phyloP scores from a whole-genome alignment of 2,113 vertebrate species.

The Condylura cristata region DNA sequence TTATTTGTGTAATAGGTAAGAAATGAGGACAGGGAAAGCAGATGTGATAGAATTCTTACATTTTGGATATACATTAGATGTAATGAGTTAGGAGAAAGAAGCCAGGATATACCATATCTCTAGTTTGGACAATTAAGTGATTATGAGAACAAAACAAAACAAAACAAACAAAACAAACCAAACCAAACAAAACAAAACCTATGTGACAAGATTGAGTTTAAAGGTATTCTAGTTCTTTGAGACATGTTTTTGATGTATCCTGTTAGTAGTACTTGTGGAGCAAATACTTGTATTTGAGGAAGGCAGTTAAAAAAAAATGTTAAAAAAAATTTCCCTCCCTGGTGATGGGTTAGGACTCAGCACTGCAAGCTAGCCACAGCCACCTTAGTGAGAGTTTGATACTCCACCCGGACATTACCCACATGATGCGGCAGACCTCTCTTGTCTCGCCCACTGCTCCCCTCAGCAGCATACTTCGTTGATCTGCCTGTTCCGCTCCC shows the following conservation, averaged over 20 bases:
- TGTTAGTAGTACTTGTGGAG: neutral
- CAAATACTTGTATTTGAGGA: neutral
- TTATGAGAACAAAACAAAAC: too few relatives aligned
- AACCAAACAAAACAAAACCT: neutral
- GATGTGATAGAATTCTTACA: neutral
- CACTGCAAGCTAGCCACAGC: too few relatives aligned
- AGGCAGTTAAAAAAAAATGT: neutral
- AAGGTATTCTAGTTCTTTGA: neutral
- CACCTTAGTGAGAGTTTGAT: too few relatives aligned
- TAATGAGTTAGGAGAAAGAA: neutral
- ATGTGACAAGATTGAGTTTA: neutral
- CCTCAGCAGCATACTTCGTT: too few relatives aligned
- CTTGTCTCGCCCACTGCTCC: too few relatives aligned
- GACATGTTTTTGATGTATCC: neutral
- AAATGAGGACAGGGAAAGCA: neutral
- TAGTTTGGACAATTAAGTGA: neutral
- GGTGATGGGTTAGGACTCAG: too few relatives aligned
- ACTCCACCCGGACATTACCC: too few relatives aligned
- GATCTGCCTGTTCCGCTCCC: too few relatives aligned
- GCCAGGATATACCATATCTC: neutral
- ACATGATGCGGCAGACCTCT: too few relatives aligned
- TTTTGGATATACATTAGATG: neutral
- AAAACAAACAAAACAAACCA: too few relatives aligned
- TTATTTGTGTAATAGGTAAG: neutral
- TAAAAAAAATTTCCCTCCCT: conserved; percentile 18